Evolutionary conservation across 2,888 invertebrate species (phyloP).

Genomic region (Epirrhoe tristata): DNA sequence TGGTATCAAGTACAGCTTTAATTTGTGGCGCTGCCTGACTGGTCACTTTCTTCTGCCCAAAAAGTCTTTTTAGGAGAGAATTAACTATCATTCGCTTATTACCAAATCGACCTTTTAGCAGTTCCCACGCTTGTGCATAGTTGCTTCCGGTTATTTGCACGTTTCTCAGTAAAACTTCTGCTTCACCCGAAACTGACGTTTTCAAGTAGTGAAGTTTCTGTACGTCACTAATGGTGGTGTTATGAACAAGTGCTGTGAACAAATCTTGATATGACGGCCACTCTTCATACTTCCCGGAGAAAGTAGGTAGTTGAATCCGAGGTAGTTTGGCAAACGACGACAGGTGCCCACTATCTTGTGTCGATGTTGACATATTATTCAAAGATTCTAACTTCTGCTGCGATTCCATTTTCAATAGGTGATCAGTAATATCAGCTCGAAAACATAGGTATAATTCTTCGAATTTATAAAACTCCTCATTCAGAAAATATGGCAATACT

Average conservation of each 20-base stretch:
- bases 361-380: not conserved
- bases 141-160: too few species aligned
- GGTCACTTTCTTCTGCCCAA: too few species aligned
- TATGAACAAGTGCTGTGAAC: conserved; percentile 6
- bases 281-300: conserved; percentile 8
- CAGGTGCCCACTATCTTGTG: not conserved
- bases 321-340: conserved; percentile 10
- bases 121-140: too few species aligned
- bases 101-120: too few species aligned
- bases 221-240: not conserved
- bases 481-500: conserved; percentile 5
- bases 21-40: too few species aligned
- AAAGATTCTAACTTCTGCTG: not conserved
- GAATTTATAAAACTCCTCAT: conserved; percentile 13
- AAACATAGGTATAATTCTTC: conserved; percentile 4
- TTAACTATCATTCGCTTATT: too few species aligned
- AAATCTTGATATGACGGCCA: conserved; percentile 5
- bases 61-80: too few species aligned
- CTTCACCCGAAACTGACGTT: conserved; percentile 23
- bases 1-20: too few species aligned
- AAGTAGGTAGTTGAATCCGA: conserved; percentile 6
- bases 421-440: conserved; percentile 5
- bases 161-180: too few species aligned
- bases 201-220: not conserved
- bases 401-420: not conserved